Conservation (phyloP, 2,113 vertebrate species). For the Mandrillus leucophaeus region DNA sequence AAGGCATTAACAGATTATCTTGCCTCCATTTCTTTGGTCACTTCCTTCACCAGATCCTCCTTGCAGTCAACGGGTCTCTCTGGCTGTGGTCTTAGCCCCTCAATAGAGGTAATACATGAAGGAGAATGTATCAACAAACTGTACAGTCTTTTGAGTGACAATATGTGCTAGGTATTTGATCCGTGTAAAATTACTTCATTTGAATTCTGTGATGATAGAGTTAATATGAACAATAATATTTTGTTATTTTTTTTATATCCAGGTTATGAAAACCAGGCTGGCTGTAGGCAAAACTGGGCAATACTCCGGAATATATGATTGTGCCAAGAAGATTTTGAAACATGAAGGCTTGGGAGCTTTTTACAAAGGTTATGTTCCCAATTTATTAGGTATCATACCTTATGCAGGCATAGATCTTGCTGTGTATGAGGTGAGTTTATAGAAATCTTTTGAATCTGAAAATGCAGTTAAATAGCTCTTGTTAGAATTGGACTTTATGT, state of each 20-base stretch:
- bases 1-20: background rate
- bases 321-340: constrained; percentile 93
- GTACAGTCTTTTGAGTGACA: background rate
- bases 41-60: background rate
- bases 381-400: constrained; percentile 95
- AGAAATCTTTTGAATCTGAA: background rate
- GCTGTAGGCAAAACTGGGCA: constrained; percentile 96
- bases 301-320: constrained; percentile 93
- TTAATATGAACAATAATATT: background rate
- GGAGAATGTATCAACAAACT: background rate
- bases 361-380: constrained; percentile 96
- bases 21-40: background rate
- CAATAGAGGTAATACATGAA: background rate
- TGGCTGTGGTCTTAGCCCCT: background rate
- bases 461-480: background rate
- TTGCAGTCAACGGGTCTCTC: background rate
- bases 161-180: background rate
- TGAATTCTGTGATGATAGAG: background rate
- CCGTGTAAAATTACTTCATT: background rate
- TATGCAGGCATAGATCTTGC: constrained; percentile 96
- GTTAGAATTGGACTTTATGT: background rate
- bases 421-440: constrained; percentile 93
- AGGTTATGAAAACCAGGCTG: constrained; percentile 96
- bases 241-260: constrained; percentile 34
- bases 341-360: constrained; percentile 92